Evolutionary conservation across 2,888 invertebrate genomes (phyloP).

Genomic region (Philereme vetulata): DNA sequence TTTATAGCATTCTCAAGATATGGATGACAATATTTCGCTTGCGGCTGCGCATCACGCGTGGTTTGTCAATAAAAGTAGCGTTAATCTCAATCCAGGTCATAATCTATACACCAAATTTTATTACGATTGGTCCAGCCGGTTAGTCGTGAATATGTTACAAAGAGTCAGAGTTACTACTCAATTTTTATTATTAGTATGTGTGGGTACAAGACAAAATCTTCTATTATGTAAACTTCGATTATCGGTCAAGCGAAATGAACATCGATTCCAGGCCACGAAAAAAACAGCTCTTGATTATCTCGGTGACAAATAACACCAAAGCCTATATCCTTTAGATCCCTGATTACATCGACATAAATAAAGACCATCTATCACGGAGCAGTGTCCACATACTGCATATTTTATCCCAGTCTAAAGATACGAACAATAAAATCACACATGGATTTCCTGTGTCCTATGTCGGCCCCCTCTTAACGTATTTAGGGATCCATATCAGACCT

Average conservation of each 20-base stretch:
- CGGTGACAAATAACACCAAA: conserved; percentile 22
- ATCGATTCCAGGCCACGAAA: conserved; percentile 1
- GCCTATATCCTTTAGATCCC: conserved; percentile 19
- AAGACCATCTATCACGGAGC: conserved; percentile 38
- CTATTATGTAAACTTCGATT: too few species aligned
- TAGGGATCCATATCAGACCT: conserved; percentile 43
- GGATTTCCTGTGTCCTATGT: conserved; percentile 42
- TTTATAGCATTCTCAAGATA: too few species aligned
- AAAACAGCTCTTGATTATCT: conserved; percentile 10
- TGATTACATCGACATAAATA: conserved; percentile 28
- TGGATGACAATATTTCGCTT: too few species aligned
- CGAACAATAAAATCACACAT: conserved; percentile 45
- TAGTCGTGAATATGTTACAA: too few species aligned
- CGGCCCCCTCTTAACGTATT: conserved; percentile 43
- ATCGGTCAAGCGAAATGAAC: background rate
- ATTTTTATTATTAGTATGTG: too few species aligned
- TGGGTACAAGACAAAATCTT: too few species aligned
- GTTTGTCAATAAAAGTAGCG: too few species aligned
- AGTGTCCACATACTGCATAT: conserved; percentile 37
- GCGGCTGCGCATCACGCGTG: too few species aligned
- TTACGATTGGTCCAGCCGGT: too few species aligned
- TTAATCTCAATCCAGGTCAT: too few species aligned
- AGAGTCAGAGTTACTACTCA: too few species aligned
- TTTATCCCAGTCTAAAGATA: conserved; percentile 37
- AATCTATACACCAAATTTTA: too few species aligned